Percentiles rank a stretch among this genome's conserved stretches.
These are phyloP conservation scores for Daboia siamensis DNA, from an alignment of 2,113 vertebrate genomes.

Conservation along the genomic window DNA sequence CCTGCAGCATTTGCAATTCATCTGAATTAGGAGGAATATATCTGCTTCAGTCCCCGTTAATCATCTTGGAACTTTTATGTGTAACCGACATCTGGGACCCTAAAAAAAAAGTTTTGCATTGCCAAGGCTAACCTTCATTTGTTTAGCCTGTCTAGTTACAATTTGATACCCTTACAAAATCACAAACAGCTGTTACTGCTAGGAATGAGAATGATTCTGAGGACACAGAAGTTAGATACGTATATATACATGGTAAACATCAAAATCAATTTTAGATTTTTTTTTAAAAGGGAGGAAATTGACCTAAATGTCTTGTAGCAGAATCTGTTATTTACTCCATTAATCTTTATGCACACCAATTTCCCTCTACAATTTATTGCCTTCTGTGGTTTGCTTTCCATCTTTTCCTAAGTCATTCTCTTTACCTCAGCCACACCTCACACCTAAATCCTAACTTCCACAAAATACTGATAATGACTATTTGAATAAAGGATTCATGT, in stretches of 20 bases:
- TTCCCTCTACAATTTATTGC: not conserved
- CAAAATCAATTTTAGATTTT: not conserved
- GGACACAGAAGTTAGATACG: not conserved
- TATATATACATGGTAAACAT: not conserved
- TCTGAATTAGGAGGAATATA: not conserved
- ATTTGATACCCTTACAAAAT: not conserved
- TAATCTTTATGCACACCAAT: not conserved
- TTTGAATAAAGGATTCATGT: not conserved
- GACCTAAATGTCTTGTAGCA: not conserved
- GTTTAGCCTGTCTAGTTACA: not conserved
- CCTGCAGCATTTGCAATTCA: not conserved
- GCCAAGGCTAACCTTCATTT: not conserved
- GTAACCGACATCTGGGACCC: not conserved
- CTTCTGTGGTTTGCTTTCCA: constrained; percentile 1
- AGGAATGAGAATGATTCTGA: not conserved
- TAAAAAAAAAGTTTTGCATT: too few species aligned
- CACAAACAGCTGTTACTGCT: not conserved
- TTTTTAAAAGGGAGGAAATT: not conserved
- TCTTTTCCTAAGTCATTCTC: constrained; percentile 1
- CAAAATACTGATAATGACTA: not conserved
- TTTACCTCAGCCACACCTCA: not conserved
- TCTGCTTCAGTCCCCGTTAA: not conserved
- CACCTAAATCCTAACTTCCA: not conserved
- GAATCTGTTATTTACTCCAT: not conserved
- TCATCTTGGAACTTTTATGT: not conserved